Evolutionary conservation across 2,113 vertebrate genomes (phyloP).

Genomic region (Pollimyrus isidori): DNA sequence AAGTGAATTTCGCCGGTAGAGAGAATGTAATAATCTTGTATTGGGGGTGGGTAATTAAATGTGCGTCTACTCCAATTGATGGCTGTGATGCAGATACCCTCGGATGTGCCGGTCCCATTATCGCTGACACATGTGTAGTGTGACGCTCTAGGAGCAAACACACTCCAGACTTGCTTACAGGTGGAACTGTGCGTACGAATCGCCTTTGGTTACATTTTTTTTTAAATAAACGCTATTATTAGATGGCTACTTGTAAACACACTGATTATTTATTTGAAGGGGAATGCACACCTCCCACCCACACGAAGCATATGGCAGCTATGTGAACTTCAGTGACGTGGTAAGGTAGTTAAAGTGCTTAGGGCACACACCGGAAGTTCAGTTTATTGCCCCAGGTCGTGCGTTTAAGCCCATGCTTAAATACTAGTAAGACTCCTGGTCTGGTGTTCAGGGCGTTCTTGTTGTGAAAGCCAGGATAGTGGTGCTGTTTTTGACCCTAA

Average conservation of each 20-base stretch:
- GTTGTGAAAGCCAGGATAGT: not conserved
- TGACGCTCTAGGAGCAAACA: not conserved
- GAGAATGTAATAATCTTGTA: not conserved
- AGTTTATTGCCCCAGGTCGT: not conserved
- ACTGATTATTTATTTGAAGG: not conserved
- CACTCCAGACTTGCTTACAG: not conserved
- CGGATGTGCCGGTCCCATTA: not conserved
- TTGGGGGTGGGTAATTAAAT: not conserved
- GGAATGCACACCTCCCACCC: not conserved
- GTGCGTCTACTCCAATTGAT: not conserved
- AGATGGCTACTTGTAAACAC: not conserved
- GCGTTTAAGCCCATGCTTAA: not conserved
- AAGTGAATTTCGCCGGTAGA: not conserved
- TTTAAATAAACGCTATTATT: not conserved
- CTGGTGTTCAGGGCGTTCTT: not conserved
- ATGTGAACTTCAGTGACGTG: not conserved
- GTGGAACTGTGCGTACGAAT: not conserved
- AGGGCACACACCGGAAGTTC: not conserved
- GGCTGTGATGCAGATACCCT: not conserved
- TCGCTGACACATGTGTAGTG: not conserved
- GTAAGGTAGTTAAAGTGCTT: not conserved
- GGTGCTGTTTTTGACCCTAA: not conserved
- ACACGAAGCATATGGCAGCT: not conserved
- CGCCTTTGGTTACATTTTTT: not conserved
- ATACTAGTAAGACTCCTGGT: not conserved